These are phyloP conservation scores for Platysternon megacephalum DNA, from an alignment of 2,113 vertebrate species.

Conservation along the genomic window DNA sequence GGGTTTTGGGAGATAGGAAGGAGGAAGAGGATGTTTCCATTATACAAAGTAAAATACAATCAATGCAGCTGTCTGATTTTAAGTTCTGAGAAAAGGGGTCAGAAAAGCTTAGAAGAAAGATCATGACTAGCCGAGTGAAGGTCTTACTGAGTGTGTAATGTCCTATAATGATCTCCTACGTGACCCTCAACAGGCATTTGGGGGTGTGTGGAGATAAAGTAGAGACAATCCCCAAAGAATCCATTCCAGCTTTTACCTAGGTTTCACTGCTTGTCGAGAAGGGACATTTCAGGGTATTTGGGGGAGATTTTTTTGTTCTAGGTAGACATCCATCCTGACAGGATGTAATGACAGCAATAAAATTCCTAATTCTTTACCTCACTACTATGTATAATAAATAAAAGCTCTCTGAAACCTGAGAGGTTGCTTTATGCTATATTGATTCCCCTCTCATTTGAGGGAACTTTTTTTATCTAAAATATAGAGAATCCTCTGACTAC, in stretches of 20 bases:
- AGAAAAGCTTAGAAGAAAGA: not conserved
- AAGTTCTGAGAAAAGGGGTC: not conserved
- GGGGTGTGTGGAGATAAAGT: not conserved
- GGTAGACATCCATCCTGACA: not conserved
- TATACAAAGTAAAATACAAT: not conserved
- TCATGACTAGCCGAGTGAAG: not conserved
- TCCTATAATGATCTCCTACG: not conserved
- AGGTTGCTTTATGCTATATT: not conserved
- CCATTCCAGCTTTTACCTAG: not conserved
- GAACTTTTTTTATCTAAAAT: not conserved
- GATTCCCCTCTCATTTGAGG: not conserved
- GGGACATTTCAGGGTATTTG: not conserved
- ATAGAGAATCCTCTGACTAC: not conserved
- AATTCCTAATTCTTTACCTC: fast-evolving
- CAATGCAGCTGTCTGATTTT: not conserved
- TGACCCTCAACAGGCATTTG: not conserved
- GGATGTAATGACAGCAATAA: not conserved
- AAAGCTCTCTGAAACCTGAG: not conserved
- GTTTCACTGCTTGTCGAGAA: not conserved
- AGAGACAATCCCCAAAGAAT: not conserved
- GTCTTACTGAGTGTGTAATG: fast-evolving
- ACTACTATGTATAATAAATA: not conserved
- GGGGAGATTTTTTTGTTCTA: fast-evolving
- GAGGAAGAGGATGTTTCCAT: not conserved
- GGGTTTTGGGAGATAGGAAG: not conserved